Evolutionary conservation across 2,888 invertebrate genomes (phyloP).

Genomic region (Lamellibrachia satsuma): DNA sequence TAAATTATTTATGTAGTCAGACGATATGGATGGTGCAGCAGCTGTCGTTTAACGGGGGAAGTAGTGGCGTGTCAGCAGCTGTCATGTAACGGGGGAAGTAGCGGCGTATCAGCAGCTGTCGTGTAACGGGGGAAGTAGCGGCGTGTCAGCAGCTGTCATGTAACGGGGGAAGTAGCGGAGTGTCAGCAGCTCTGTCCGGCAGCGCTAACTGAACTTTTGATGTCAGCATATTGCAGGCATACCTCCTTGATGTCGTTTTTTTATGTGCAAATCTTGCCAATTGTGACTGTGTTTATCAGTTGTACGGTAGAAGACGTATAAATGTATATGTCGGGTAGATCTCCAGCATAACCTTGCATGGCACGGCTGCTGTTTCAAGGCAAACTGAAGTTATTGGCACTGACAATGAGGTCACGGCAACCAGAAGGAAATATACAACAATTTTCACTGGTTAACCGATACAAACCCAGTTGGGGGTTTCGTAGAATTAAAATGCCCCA

Average conservation of each 20-base stretch:
- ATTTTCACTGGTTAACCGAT: not conserved
- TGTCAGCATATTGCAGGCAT: not conserved
- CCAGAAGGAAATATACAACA: not conserved
- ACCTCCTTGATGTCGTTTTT: not conserved
- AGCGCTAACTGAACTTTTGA: not conserved
- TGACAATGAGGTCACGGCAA: not conserved
- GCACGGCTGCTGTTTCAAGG: not conserved
- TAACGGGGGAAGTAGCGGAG: not conserved
- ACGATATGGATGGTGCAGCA: not conserved
- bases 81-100: not conserved
- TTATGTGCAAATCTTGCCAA: conserved; percentile 3
- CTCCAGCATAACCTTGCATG: not conserved
- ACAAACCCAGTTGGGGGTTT: not conserved
- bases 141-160: not conserved
- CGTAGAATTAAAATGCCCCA: not conserved
- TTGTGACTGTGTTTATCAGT: not conserved
- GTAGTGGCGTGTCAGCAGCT: not conserved
- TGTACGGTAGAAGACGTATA: not conserved
- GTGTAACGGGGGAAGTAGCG: not conserved
- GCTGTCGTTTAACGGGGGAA: not conserved
- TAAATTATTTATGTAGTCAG: not conserved
- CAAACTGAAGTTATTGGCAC: not conserved
- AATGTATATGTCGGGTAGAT: not conserved
- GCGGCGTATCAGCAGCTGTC: not conserved
- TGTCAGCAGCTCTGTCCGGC: not conserved